Percentiles rank a stretch among this genome's conserved stretches.
Evolutionary conservation across 2,113 vertebrate species (phyloP).

Genomic region (Toxostoma redivivum): DNA sequence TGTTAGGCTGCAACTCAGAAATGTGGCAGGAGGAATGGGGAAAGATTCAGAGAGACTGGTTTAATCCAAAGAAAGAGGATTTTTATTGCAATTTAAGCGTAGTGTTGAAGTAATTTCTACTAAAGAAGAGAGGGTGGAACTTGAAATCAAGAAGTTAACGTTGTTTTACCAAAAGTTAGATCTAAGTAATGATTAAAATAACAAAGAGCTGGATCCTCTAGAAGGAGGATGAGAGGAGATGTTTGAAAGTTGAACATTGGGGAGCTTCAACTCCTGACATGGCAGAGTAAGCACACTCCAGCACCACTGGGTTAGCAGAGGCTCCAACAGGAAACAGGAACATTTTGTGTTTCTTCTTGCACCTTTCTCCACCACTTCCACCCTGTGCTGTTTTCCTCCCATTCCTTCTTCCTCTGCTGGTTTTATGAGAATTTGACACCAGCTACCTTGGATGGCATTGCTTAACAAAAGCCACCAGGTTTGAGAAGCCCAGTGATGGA

Average conservation of each 20-base stretch:
- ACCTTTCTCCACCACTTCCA: not conserved
- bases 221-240: not conserved
- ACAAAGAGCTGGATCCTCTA: not conserved
- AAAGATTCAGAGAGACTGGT: not conserved
- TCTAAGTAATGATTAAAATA: not conserved
- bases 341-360: not conserved
- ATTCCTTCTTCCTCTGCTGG: not conserved
- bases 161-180: not conserved
- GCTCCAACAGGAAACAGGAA: not conserved
- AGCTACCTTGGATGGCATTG: fast-evolving
- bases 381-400: not conserved
- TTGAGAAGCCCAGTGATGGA: not conserved
- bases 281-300: not conserved
- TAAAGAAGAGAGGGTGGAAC: not conserved
- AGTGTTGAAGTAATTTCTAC: not conserved
- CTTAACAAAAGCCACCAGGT: not conserved
- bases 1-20: not conserved
- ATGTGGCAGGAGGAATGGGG: not conserved
- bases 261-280: not conserved
- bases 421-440: not conserved
- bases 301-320: not conserved
- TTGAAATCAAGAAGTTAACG: not conserved
- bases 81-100: not conserved
- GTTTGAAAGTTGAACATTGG: not conserved
- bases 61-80: not conserved